phyloP scores from a whole-genome alignment of 2,888 invertebrate species.

The Trichopoda pennipes region DNA sequence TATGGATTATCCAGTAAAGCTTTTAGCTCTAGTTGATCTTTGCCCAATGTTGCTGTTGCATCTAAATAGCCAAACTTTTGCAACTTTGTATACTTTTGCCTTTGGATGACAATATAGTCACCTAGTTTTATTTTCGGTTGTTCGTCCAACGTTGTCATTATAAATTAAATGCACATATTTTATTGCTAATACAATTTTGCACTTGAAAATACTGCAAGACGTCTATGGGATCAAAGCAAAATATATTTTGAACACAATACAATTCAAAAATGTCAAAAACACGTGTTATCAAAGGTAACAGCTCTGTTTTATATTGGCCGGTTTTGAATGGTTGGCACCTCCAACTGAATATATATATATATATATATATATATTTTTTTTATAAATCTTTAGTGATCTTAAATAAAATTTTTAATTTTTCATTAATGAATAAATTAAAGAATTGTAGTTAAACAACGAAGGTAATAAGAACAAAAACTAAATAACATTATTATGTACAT shows the following conservation, averaged over 20 bases:
- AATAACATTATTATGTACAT: neutral
- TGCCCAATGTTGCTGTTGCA: constrained; percentile 85
- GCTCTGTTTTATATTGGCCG: constrained; percentile 28
- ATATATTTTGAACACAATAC: constrained; percentile 27
- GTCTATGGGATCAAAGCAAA: too few relatives aligned
- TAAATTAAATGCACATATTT: neutral
- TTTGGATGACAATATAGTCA: constrained; percentile 88
- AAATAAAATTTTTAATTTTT: too few relatives aligned
- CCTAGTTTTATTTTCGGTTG: constrained; percentile 83
- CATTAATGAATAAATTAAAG: too few relatives aligned
- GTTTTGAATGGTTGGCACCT: neutral
- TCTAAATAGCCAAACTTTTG: constrained; percentile 87
- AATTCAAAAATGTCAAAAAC: constrained; percentile 30
- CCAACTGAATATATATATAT: neutral
- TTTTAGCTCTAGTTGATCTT: constrained; percentile 86
- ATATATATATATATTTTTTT: too few relatives aligned
- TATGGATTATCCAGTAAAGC: constrained; percentile 86
- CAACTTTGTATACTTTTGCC: constrained; percentile 89
- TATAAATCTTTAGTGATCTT: too few relatives aligned
- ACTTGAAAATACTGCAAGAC: neutral
- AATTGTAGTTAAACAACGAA: too few relatives aligned
- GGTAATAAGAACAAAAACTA: too few relatives aligned
- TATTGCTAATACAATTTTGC: neutral
- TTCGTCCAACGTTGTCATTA: constrained; percentile 48
- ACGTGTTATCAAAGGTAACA: constrained; percentile 32